These are phyloP conservation scores for Psilopsiagon aurifrons DNA, from an alignment of 2,113 vertebrate species.

Conservation along the genomic window DNA sequence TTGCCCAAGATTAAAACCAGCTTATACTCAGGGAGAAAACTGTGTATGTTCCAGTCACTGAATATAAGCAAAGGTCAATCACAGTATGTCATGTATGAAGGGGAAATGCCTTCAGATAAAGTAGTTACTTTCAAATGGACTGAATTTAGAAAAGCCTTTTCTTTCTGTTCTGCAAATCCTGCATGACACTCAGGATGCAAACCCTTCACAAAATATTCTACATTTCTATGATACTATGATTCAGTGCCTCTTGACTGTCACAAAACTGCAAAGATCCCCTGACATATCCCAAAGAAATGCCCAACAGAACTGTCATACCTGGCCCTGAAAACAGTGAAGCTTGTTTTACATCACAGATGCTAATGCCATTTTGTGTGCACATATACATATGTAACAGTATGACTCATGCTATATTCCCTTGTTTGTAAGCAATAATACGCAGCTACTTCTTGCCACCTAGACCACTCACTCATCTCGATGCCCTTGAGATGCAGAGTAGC, in stretches of 20 bases:
- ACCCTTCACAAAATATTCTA: neutral
- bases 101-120: neutral
- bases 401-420: neutral
- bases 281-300: neutral
- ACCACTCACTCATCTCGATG: neutral
- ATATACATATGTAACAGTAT: neutral
- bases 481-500: neutral
- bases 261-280: neutral
- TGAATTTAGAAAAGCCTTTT: neutral
- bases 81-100: neutral
- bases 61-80: neutral
- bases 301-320: neutral
- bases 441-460: neutral
- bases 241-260: neutral
- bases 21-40: neutral
- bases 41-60: neutral
- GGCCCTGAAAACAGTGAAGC: neutral
- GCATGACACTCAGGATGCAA: neutral
- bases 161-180: neutral
- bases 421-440: neutral
- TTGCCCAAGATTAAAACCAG: neutral
- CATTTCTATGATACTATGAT: neutral
- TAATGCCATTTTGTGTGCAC: neutral
- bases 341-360: neutral
- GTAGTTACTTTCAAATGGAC: neutral